These are phyloP conservation scores for Gila robusta DNA, from an alignment of 2,797 vertebrate species.

Conservation along the genomic window DNA sequence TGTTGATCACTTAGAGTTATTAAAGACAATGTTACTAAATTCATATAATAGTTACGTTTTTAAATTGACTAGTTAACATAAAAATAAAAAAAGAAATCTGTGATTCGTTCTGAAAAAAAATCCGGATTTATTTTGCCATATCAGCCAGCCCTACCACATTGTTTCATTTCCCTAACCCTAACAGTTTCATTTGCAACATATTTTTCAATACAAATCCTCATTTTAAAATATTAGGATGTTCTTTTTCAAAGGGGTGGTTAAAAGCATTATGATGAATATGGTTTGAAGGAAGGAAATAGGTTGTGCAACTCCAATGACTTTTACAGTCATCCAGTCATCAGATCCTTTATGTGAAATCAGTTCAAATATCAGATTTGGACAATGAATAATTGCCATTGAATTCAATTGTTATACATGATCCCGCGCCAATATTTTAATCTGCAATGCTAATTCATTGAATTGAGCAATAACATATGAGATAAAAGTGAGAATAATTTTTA, in stretches of 20 bases:
- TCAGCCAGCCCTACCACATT: not conserved
- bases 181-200: not conserved
- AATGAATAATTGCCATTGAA: not conserved
- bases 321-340: constrained; percentile 10
- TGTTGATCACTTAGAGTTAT: no score
- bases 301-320: constrained; percentile 45
- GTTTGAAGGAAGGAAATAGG: constrained; percentile 45
- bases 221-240: constrained; percentile 40
- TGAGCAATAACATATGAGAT: not conserved
- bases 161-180: constrained; percentile 6
- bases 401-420: not conserved
- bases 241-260: constrained; percentile 32
- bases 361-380: not conserved
- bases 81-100: no score
- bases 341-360: not conserved
- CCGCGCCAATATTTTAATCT: not conserved
- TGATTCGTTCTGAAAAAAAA: no score
- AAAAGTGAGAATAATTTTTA: not conserved
- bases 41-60: no score
- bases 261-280: constrained; percentile 47
- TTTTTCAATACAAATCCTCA: not conserved
- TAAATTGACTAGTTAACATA: no score
- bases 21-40: no score
- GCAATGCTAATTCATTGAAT: not conserved
- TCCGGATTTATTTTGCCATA: no score